Percentiles rank a stretch among this genome's conserved stretches.
Evolutionary conservation across 2,797 vertebrate genomes (phyloP).

Genomic region (Micromesistius poutassou): DNA sequence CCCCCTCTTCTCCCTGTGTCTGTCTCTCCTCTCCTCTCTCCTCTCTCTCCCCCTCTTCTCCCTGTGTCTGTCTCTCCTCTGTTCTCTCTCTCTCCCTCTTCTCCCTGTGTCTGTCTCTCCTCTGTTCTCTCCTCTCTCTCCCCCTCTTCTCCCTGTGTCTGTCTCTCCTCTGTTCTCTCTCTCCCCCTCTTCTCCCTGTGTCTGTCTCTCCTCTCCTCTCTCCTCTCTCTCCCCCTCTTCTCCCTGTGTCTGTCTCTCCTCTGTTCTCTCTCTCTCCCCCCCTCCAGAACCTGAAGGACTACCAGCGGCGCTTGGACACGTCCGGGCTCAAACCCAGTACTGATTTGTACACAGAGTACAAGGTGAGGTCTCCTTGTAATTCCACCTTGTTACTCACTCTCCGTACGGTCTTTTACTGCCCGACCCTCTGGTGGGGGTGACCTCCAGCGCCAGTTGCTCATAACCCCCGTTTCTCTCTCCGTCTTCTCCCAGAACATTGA

Average conservation of each 20-base stretch:
- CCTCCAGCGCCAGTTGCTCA: not conserved
- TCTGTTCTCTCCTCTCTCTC: not conserved
- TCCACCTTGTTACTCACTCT: not conserved
- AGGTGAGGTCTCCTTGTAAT: constrained; percentile 60
- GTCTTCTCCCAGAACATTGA: constrained; percentile 74
- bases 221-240: not conserved
- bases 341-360: constrained; percentile 85
- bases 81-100: not conserved
- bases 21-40: not conserved
- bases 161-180: too few relatives aligned
- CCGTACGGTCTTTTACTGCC: not conserved
- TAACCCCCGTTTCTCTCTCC: not conserved
- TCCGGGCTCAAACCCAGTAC: constrained; percentile 83
- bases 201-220: too few relatives aligned
- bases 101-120: not conserved
- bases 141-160: too few relatives aligned
- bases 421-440: not conserved
- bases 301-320: constrained; percentile 86
- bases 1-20: not conserved
- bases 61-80: too few relatives aligned
- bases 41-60: too few relatives aligned
- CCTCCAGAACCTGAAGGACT: constrained; percentile 82
- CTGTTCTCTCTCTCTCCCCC: not conserved
- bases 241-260: not conserved
- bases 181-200: too few relatives aligned